A percentile compares a stretch with the other conserved stretches of the same genome.
phyloP scores from a whole-genome alignment of 2,888 invertebrate genomes.

The Schizotus pectinicornis region DNA sequence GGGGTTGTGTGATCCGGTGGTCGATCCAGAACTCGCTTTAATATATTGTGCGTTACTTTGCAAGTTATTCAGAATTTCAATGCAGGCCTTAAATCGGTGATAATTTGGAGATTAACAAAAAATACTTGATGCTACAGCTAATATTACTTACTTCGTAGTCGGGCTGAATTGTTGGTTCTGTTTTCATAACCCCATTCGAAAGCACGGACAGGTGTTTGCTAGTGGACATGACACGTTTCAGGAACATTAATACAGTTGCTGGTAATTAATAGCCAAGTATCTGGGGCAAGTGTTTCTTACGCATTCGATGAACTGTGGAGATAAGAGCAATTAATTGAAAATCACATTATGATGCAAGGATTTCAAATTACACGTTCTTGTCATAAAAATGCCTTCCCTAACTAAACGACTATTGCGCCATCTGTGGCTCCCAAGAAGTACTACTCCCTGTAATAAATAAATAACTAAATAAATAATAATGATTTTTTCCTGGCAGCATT shows the following conservation, averaged over 20 bases:
- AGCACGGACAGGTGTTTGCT: conserved; percentile 5
- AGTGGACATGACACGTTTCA: conserved; percentile 1
- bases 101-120: background rate
- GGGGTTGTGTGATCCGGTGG: conserved; percentile 17
- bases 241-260: background rate
- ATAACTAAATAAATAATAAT: too few relatives aligned
- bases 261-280: background rate
- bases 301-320: too few relatives aligned
- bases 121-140: background rate
- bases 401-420: too few relatives aligned
- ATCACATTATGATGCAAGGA: background rate
- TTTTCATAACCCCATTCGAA: conserved; percentile 10
- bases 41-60: conserved; percentile 75
- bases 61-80: conserved; percentile 70
- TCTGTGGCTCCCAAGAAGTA: too few relatives aligned
- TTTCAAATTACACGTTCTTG: background rate
- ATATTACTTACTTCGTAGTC: conserved; percentile 23
- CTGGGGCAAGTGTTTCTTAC: too few relatives aligned
- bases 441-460: too few relatives aligned
- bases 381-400: too few relatives aligned
- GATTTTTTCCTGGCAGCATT: too few relatives aligned
- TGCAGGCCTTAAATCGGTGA: conserved; percentile 66
- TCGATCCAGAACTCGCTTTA: conserved; percentile 5
- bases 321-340: too few relatives aligned
- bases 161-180: too few relatives aligned